Conservation (phyloP, 2,888 invertebrate genomes). For the Cephus runcator region DNA sequence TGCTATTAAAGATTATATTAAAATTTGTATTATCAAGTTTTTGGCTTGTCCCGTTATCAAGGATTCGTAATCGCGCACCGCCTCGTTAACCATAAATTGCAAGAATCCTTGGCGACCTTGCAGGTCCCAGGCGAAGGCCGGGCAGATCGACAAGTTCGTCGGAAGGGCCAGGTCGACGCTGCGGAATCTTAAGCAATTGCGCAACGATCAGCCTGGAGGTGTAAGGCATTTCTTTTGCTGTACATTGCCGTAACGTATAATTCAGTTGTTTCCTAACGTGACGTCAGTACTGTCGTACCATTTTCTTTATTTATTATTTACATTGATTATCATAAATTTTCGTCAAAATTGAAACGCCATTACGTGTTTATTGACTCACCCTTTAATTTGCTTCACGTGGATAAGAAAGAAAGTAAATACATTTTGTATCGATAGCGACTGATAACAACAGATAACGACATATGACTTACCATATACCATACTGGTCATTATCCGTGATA, state of each 20-base stretch:
- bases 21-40: not conserved
- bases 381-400: not conserved
- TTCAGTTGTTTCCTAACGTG: not conserved
- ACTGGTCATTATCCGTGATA: not conserved
- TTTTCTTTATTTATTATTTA: not conserved
- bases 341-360: not conserved
- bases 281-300: not conserved
- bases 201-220: conserved; percentile 54
- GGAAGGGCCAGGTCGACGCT: conserved; percentile 44
- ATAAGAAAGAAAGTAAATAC: not conserved
- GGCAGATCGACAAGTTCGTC: conserved; percentile 48
- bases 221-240: conserved; percentile 35
- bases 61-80: not conserved
- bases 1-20: not conserved
- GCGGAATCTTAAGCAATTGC: conserved; percentile 45
- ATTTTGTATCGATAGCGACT: not conserved
- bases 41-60: not conserved
- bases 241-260: not conserved
- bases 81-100: not conserved
- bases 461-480: not conserved
- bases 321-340: not conserved
- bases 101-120: conserved; percentile 15
- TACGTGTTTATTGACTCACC: not conserved
- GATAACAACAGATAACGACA: not conserved
- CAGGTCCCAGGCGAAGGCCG: conserved; percentile 46